A percentile compares a stretch with the other conserved stretches of the same genome.
Conservation (phyloP, 2,888 invertebrate species). For the Oligia strigilis region DNA sequence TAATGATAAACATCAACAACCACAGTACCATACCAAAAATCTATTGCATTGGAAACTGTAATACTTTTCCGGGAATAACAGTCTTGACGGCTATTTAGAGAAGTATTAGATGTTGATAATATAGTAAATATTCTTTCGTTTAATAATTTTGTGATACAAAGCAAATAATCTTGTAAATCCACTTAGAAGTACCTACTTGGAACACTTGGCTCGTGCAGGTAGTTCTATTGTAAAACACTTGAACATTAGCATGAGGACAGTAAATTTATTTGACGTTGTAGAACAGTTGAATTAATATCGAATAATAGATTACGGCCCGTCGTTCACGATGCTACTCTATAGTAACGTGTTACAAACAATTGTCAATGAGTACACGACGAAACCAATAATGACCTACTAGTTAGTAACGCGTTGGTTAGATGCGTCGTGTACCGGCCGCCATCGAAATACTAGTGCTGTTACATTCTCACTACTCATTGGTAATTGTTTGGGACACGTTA, state of each 20-base stretch:
- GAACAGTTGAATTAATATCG: not conserved
- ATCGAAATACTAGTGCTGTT: not conserved
- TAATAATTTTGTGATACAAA: slow-evolving; percentile 4
- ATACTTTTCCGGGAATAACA: not conserved
- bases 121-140: not conserved
- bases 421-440: no score
- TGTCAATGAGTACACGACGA: not conserved
- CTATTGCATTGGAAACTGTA: not conserved
- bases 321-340: no score
- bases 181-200: slow-evolving; percentile 16
- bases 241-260: slow-evolving; percentile 1
- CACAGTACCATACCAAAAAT: no score
- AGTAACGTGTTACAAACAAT: not conserved
- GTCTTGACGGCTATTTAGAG: no score
- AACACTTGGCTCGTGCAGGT: slow-evolving; percentile 20
- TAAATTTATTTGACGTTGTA: not conserved
- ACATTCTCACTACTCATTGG: not conserved
- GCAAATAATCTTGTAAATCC: slow-evolving; percentile 1
- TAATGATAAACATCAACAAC: not conserved
- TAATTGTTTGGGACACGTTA: not conserved
- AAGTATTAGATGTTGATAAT: not conserved
- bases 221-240: slow-evolving; percentile 40
- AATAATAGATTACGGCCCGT: not conserved
- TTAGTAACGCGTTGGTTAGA: not conserved
- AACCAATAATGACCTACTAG: not conserved